A percentile compares a stretch with the other conserved stretches of the same genome.
These are phyloP conservation scores for Leucophenga varia DNA, from an alignment of 1,140 invertebrate genomes.

Conservation along the genomic window DNA sequence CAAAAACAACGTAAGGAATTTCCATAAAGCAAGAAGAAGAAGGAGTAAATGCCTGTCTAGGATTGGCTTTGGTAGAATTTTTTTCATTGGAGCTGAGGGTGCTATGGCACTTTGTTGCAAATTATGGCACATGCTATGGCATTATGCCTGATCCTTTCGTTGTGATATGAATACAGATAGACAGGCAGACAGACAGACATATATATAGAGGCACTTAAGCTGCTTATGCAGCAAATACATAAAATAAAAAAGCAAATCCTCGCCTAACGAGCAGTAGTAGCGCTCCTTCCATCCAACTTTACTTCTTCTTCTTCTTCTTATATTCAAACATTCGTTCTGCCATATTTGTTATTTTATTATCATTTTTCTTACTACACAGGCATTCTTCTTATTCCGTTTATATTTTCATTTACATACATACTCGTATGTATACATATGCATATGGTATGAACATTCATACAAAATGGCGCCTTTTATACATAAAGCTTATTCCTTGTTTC, in stretches of 20 bases:
- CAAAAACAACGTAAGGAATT: not conserved
- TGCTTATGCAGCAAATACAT: slow-evolving; percentile 50
- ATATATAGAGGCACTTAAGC: slow-evolving; percentile 43
- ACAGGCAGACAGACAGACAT: too few species aligned
- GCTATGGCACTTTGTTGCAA: slow-evolving; percentile 40
- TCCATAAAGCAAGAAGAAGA: not conserved
- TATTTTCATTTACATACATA: not conserved
- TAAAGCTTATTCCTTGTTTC: not conserved
- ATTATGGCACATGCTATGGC: slow-evolving; percentile 45
- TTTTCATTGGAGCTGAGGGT: not conserved
- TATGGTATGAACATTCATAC: slow-evolving; percentile 3
- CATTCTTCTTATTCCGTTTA: slow-evolving; percentile 11
- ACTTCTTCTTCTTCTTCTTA: not conserved
- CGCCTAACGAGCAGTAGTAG: slow-evolving; percentile 33
- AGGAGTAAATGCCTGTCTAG: slow-evolving; percentile 2
- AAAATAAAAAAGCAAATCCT: slow-evolving; percentile 48
- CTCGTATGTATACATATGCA: slow-evolving; percentile 1
- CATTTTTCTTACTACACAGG: slow-evolving; percentile 31
- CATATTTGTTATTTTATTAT: slow-evolving; percentile 56
- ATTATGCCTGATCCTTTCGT: slow-evolving; percentile 33
- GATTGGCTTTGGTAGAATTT: not conserved
- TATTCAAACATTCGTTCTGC: slow-evolving; percentile 34
- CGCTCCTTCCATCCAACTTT: too few species aligned
- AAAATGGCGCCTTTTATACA: slow-evolving; percentile 30
- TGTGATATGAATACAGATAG: slow-evolving; percentile 14